A percentile compares a stretch with the other conserved stretches of the same genome.
Conservation (phyloP, 2,797 vertebrate species). For the Masticophis lateralis region DNA sequence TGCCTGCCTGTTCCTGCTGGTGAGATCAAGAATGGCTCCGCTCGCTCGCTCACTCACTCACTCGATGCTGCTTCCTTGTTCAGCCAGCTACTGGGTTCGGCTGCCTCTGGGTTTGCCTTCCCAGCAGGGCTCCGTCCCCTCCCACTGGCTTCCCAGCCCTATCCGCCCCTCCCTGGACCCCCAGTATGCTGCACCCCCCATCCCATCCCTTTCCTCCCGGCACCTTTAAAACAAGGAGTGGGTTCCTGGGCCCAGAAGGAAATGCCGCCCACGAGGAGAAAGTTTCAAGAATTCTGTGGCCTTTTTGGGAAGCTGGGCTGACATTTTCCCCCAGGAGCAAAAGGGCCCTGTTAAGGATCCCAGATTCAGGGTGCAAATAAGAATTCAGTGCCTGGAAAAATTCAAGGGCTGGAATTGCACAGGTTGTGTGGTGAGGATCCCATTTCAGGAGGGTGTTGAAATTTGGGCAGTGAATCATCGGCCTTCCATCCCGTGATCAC, state of each 20-base stretch:
- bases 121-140: background rate
- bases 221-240: background rate
- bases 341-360: background rate
- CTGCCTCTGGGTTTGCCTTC: background rate
- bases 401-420: background rate
- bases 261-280: accelerated
- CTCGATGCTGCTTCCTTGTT: background rate
- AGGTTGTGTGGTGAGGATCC: background rate
- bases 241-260: background rate
- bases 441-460: background rate
- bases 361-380: background rate
- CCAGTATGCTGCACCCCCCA: background rate
- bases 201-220: background rate
- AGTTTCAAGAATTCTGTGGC: background rate
- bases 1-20: background rate
- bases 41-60: background rate
- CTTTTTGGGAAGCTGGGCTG: background rate
- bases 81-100: conserved; percentile 17
- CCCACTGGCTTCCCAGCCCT: background rate
- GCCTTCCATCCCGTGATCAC: background rate
- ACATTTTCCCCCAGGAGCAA: background rate
- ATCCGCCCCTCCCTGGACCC: background rate
- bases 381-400: too few relatives aligned
- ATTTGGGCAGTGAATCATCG: background rate
- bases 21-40: background rate